Conservation (phyloP, 2,888 invertebrate species). For the Tipula helvola region DNA sequence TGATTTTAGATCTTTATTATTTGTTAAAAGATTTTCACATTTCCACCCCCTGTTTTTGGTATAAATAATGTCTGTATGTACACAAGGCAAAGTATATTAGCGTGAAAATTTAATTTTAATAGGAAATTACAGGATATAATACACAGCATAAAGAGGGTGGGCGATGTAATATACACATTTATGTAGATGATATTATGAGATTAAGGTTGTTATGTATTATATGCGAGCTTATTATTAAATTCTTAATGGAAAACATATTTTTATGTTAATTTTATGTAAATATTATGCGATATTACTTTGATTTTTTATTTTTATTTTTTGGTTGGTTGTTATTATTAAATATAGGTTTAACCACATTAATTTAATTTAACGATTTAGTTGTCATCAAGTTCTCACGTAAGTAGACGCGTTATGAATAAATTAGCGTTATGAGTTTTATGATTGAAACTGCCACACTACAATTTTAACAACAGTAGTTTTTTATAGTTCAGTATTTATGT, state of each 20-base stretch:
- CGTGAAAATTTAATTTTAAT: conserved; percentile 4
- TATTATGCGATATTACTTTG: background rate
- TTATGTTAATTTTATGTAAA: background rate
- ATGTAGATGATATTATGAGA: background rate
- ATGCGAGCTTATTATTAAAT: background rate
- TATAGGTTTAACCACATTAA: background rate
- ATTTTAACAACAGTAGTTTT: background rate
- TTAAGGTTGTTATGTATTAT: background rate
- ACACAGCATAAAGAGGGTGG: background rate
- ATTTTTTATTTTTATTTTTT: too few relatives aligned
- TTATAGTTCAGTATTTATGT: too few relatives aligned
- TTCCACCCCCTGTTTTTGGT: background rate
- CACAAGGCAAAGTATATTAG: background rate
- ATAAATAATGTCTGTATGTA: background rate
- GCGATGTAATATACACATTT: background rate
- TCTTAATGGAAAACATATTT: background rate
- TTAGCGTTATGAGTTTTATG: background rate
- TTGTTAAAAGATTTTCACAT: background rate
- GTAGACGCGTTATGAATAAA: background rate
- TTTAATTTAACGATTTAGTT: background rate
- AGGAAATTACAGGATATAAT: background rate
- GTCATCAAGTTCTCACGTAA: background rate
- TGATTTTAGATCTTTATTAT: background rate
- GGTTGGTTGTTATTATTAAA: background rate
- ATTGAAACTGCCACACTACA: background rate